phyloP scores from a whole-genome alignment of 1,140 invertebrate genomes.

The Calephelis nemesis region DNA sequence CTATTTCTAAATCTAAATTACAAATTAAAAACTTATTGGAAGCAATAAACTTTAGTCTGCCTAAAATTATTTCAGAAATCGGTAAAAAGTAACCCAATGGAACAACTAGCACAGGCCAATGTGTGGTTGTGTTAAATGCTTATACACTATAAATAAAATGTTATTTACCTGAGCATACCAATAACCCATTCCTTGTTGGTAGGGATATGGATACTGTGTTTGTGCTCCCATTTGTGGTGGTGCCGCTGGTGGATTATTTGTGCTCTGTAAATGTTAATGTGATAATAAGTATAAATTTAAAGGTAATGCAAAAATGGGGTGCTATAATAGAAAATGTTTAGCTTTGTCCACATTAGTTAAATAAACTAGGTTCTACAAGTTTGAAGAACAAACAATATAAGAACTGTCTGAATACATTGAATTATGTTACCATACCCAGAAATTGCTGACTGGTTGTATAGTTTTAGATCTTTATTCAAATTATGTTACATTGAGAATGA shows the following conservation, averaged over 20 bases:
- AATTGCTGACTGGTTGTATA: too few species aligned
- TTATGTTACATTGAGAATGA: too few species aligned
- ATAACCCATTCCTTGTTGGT: conserved; percentile 73
- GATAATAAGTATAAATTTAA: conserved; percentile 5
- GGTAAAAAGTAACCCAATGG: neutral
- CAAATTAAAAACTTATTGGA: too few species aligned
- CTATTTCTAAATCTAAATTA: too few species aligned
- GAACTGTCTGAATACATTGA: neutral
- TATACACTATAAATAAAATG: neutral
- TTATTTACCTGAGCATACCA: conserved; percentile 73
- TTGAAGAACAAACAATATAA: too few species aligned
- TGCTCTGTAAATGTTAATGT: conserved; percentile 53
- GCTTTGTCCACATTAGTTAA: neutral
- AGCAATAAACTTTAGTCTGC: too few species aligned
- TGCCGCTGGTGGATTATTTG: conserved; percentile 59
- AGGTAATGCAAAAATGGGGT: too few species aligned
- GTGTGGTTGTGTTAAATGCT: neutral
- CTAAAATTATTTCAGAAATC: too few species aligned
- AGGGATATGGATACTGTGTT: conserved; percentile 69
- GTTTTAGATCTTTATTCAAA: too few species aligned
- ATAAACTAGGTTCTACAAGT: too few species aligned
- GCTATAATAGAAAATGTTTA: neutral
- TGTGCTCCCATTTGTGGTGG: conserved; percentile 64
- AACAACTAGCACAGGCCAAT: too few species aligned
- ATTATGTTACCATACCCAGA: too few species aligned